Evolutionary conservation across 92 coral and sea anemone species (phyloP), one percentile per base, ranked within the genome.

Genomic region (Scolanthus callimorphus): DNA sequence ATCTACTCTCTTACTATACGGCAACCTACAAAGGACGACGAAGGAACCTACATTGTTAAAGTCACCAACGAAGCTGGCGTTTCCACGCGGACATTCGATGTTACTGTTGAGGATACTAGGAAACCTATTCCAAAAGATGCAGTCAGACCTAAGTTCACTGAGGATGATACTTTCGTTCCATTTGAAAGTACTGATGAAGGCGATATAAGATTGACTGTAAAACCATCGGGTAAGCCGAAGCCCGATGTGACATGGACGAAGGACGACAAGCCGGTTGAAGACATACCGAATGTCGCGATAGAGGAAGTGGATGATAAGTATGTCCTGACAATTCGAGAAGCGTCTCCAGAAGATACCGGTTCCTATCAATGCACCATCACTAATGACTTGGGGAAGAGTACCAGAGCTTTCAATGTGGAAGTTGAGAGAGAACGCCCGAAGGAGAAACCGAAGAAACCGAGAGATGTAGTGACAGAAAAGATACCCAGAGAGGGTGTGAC

Each of bases 231-330:
- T 4, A 54, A 81, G 38, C 95, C 99, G 8, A 83, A 81, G 47
- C 99, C 99, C 27, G 78, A 73, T 15, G 99, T 89, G 24, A 90
- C 89, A 44, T 94, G 99, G 99, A 76, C 75, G 27, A 87, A 87
- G 69, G 96, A 87, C 54, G 90, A 74, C 41, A 63, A 63, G 25
- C 84, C 71, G 11, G 83, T 82, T 13, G 46, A 61, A 27, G 65
- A 57, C 4, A 56, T 51, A 21, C 61, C 43, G 19, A 51, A 61
- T 4, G 37, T 46, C 4, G 75, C 44, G 25, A 52, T 68, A 15
- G 55, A 68, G 29, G 29, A 41, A 23, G 55, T 51, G 12, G 97
- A 69, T 61, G 91, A 91, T 38, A 67, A 60, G 26, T 83, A 88
- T 46, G 56, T 47, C 25, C 83, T 91, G 39, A 69, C 77, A 11